A percentile compares a stretch with the other conserved stretches of the same genome.
Conservation (phyloP, 2,113 vertebrate species). For the Todiramphus saurophagus region DNA sequence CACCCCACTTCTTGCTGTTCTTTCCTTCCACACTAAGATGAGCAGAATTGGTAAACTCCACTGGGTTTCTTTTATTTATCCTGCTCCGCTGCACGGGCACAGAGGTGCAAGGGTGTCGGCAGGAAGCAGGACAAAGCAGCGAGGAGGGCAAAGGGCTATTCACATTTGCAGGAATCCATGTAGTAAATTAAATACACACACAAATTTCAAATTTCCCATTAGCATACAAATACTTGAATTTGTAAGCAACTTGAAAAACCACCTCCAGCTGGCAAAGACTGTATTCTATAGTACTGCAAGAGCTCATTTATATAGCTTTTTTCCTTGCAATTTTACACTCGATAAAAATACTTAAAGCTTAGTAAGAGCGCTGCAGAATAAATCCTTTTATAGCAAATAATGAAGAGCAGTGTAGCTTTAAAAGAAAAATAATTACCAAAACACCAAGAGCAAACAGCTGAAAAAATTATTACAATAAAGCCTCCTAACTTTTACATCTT, state of each 20-base stretch:
- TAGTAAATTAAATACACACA: background rate
- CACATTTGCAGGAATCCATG: background rate
- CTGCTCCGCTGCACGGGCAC: background rate
- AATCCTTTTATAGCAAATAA: background rate
- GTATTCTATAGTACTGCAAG: background rate
- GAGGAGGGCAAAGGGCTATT: background rate
- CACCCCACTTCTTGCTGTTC: background rate
- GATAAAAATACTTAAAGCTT: background rate
- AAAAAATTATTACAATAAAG: background rate
- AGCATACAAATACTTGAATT: background rate
- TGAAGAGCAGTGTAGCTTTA: background rate
- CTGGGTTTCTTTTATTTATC: background rate
- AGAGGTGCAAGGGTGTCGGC: background rate
- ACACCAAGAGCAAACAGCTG: background rate
- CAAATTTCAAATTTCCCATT: background rate
- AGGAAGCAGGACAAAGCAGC: background rate
- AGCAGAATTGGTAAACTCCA: rapidly evolving
- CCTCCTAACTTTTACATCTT: background rate
- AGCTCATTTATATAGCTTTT: background rate
- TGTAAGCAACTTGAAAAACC: background rate
- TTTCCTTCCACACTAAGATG: background rate
- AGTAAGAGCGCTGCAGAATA: background rate
- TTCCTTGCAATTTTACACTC: background rate
- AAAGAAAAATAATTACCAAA: background rate
- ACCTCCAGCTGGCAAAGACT: background rate